Evolutionary conservation across 92 coral and sea anemone species (phyloP), one percentile per base, ranked within the genome.

Genomic region (Anthopleura xanthogrammica): DNA sequence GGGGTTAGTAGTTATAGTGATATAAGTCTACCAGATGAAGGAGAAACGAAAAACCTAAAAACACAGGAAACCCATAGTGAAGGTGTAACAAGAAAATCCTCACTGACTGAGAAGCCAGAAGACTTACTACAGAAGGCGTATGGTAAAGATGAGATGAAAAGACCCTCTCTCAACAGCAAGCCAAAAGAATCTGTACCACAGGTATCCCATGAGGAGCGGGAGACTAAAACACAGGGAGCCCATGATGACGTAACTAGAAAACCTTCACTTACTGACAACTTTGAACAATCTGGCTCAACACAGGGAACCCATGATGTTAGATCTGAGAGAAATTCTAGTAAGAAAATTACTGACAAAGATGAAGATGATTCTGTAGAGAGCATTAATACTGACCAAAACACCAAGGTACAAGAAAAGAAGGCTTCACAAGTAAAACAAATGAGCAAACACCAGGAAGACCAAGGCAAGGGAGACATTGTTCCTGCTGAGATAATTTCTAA

Each of bases 1-100:
- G 85, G 36, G 12, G 78, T 62, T 42, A 78, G 22, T 2, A 77
- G 87, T 58, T 43, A 39, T 16, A 65, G 82, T 54, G 87, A 77
- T 40, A 50, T 42, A 4, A 77, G 77, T 60, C 76, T 84, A 16
- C 39, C 79, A 19, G 68, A 82, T 72, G 70, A 73, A 55, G 72
- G 48, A 12, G 60, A 16, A 16, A n/a, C 52, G 8, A 42, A 56
- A 52, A 56, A 48, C 1, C 17, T 4, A 3, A 7, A 22, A 36
- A 17, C 70, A 62, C 70, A 62, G 70, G 70, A 62, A 62, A 9
- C 70, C 70, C 36, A 20, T 12, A 62, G 7, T 62, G 29, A 62
- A 12, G 70, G 19, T 20, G 12, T 62, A 20, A n/a, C 70, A 20
- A 20, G 36, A 20, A 62, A 62, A 23, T 12, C n/a, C 2, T 62